These are phyloP conservation scores for Euglossa dilemma DNA, from an alignment of 1,140 invertebrate genomes.

Conservation along the genomic window DNA sequence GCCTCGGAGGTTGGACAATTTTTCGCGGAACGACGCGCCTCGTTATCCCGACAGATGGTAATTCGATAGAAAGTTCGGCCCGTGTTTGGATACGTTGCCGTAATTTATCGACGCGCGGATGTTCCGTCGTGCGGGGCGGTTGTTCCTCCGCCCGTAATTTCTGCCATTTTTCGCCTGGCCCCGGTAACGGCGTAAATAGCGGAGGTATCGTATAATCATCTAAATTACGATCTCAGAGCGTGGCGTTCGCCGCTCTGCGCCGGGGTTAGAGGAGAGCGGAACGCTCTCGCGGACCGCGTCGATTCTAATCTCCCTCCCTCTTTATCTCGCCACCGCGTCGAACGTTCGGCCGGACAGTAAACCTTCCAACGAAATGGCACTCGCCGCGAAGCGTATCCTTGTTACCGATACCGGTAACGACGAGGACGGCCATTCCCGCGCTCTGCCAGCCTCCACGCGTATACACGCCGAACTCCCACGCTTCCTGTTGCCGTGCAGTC, in stretches of 20 bases:
- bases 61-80: constrained; percentile 40
- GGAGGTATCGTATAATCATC: constrained; percentile 42
- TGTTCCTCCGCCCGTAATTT: constrained; percentile 38
- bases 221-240: constrained; percentile 52
- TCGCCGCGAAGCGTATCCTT: constrained; percentile 61
- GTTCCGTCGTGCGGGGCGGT: constrained; percentile 23
- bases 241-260: constrained; percentile 6
- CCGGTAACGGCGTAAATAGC: constrained; percentile 39
- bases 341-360: constrained; percentile 62
- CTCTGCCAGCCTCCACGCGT: constrained; percentile 24
- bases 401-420: constrained; percentile 70
- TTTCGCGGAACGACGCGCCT: neutral
- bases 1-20: neutral
- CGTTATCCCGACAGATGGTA: constrained; percentile 37
- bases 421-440: constrained; percentile 61
- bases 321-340: constrained; percentile 46
- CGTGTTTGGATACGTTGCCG: constrained; percentile 13
- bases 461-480: constrained; percentile 60
- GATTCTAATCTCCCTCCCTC: constrained; percentile 61
- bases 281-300: constrained; percentile 23
- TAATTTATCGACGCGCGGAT: constrained; percentile 34
- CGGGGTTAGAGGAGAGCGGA: constrained; percentile 6
- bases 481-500: constrained; percentile 51
- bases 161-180: constrained; percentile 25
- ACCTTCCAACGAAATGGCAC: constrained; percentile 63